phyloP scores from a whole-genome alignment of 2,888 invertebrate species.

The Alitta virens region DNA sequence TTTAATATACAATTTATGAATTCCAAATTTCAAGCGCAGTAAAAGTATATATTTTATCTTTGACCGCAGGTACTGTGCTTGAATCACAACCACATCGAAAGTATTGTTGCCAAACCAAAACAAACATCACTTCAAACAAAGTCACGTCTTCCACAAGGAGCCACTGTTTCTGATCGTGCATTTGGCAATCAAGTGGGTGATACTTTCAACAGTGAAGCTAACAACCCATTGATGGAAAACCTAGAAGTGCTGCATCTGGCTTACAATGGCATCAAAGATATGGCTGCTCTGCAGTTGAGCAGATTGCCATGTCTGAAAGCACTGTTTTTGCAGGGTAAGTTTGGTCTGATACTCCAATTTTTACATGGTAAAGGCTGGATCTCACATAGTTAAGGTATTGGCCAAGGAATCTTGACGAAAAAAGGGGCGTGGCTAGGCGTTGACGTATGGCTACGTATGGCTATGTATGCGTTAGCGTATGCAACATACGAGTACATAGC shows the following conservation, averaged over 20 bases:
- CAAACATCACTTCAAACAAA: background rate
- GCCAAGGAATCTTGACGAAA: too few relatives aligned
- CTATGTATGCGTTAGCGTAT: too few relatives aligned
- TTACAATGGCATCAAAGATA: constrained; percentile 55
- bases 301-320: constrained; percentile 53
- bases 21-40: too few relatives aligned
- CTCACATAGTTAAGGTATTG: too few relatives aligned
- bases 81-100: constrained; percentile 57
- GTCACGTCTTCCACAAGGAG: too few relatives aligned
- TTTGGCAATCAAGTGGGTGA: background rate
- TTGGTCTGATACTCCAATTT: background rate
- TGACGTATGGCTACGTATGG: too few relatives aligned
- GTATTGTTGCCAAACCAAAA: constrained; percentile 43
- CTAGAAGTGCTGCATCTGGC: constrained; percentile 55
- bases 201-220: constrained; percentile 30
- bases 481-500: too few relatives aligned
- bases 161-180: too few relatives aligned
- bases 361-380: too few relatives aligned
- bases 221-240: constrained; percentile 48
- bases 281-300: constrained; percentile 49
- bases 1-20: too few relatives aligned
- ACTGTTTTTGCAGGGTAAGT: constrained; percentile 55
- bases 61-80: constrained; percentile 51
- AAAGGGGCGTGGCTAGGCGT: too few relatives aligned
- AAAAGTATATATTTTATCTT: too few relatives aligned